phyloP scores from a whole-genome alignment of 2,113 vertebrate species.

The Centrocercus urophasianus region DNA sequence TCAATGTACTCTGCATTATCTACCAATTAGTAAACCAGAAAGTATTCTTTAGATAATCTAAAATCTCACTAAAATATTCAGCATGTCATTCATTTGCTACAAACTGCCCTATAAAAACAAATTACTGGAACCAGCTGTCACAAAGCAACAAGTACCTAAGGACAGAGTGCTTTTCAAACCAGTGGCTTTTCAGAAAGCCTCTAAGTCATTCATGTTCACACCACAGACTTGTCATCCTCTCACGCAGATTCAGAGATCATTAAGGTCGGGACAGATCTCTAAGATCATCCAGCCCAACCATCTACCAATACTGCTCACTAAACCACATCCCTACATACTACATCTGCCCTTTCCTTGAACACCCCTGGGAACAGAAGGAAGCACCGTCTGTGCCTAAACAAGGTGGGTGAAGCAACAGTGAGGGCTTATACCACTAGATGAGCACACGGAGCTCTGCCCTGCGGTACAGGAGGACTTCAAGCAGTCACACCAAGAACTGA shows the following conservation, averaged over 20 bases:
- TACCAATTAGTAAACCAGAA: constrained; percentile 83
- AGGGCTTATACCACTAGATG: fast-evolving
- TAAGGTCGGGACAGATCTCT: no score
- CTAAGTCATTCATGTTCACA: not conserved
- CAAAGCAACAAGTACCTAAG: constrained; percentile 72
- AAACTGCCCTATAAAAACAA: constrained; percentile 82
- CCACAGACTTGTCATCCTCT: fast-evolving
- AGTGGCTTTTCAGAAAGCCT: not conserved
- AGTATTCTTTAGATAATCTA: constrained; percentile 82
- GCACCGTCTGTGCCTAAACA: fast-evolving
- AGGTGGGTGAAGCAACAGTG: fast-evolving
- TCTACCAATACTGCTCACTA: no score
- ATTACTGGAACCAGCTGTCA: constrained; percentile 80
- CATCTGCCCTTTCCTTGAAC: no score
- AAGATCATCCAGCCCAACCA: no score
- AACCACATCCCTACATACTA: no score
- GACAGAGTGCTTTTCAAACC: not conserved
- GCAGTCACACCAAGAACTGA: fast-evolving
- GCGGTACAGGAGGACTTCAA: fast-evolving
- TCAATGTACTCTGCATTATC: constrained; percentile 82
- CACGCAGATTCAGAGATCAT: not conserved
- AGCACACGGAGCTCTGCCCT: fast-evolving
- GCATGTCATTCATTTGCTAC: constrained; percentile 77
- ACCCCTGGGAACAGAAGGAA: no score
- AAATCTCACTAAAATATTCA: constrained; percentile 81